Conservation (phyloP, 2,888 invertebrate species). For the Epinotia nisella region DNA sequence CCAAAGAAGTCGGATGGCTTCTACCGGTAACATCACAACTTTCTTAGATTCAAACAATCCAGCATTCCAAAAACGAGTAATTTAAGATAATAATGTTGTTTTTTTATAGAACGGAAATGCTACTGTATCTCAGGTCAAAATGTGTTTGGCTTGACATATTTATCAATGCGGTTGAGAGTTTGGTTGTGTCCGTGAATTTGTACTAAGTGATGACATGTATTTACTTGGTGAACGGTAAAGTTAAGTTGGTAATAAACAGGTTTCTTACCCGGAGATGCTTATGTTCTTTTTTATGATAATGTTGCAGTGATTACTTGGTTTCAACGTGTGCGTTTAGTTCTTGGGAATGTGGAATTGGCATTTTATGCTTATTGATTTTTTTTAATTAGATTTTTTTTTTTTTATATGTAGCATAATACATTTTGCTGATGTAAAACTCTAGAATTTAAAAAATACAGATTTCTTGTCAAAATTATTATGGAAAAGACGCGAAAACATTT, state of each 20-base stretch:
- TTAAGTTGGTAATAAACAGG: constrained; percentile 19
- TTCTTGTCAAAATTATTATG: too few relatives aligned
- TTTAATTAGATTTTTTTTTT: not conserved
- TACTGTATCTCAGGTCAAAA: constrained; percentile 23
- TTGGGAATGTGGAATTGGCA: constrained; percentile 2
- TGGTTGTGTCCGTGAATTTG: not conserved
- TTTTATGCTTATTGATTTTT: constrained; percentile 8
- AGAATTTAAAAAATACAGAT: too few relatives aligned
- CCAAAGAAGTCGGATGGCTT: not conserved
- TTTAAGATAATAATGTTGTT: constrained; percentile 24
- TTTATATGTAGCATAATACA: not conserved
- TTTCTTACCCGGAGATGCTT: constrained; percentile 21
- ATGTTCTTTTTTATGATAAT: constrained; percentile 28
- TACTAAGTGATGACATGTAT: not conserved
- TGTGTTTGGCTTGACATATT: constrained; percentile 1
- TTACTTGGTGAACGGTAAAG: not conserved
- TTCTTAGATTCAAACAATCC: constrained; percentile 7
- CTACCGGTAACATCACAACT: not conserved
- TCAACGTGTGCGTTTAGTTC: constrained; percentile 12
- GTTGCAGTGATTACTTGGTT: constrained; percentile 21
- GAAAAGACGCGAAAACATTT: too few relatives aligned
- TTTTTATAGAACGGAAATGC: constrained; percentile 40
- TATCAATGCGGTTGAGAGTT: not conserved
- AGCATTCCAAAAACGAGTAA: constrained; percentile 23
- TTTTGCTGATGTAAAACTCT: too few relatives aligned